Evolutionary conservation across 2,888 invertebrate species (phyloP), one percentile per base, ranked within the genome.

Genomic region (Aphidoletes aphidimyza): DNA sequence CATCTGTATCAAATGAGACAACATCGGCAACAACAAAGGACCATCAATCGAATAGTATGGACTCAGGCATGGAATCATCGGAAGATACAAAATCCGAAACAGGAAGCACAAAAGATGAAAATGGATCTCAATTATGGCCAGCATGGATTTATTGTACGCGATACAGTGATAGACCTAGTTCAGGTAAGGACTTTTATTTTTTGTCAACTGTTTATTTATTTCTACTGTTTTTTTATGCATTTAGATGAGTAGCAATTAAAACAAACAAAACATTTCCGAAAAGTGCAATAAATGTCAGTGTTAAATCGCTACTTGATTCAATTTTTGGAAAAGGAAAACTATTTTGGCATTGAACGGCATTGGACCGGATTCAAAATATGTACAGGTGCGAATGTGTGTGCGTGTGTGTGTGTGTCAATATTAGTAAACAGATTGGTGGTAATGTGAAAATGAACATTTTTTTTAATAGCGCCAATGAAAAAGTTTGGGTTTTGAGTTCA

Each of bases 111-210:
- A 86, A 86, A 86, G 89, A 90, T 83, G 90, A 89, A 14, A 89
- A 89, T 84, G 89, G 89, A 85, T 91, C 87, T 86, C 90, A 87
- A 88, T 89, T 95, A 88, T 97, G 97, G 96, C 98, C 98, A 0
- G 98, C 98, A 42, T 99, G 98, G 99, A 97, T 99, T 83, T 99
- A 97, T 91, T 99, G 98, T 91, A 99, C 98, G 9, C 92, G 99
- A 89, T 99, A 99, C 91, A 95, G 95, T 88, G 96, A 96, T 89
- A 92, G 96, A 88, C 96, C 96, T 6, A 96, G 96, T 90, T 96
- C 96, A 90, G 96, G 96, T 96, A 89, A 92, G 93, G 92, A 86
- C 19, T 83, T 37, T 19, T 19, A n/a, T 81, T 37, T 81, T 81
- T 36, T 37, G 6, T 54, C 54, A 22, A 5, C n/a, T 22, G 36